Evolutionary conservation across 2,888 invertebrate genomes (phyloP).

Genomic region (Marasmarcha lunaedactyla): DNA sequence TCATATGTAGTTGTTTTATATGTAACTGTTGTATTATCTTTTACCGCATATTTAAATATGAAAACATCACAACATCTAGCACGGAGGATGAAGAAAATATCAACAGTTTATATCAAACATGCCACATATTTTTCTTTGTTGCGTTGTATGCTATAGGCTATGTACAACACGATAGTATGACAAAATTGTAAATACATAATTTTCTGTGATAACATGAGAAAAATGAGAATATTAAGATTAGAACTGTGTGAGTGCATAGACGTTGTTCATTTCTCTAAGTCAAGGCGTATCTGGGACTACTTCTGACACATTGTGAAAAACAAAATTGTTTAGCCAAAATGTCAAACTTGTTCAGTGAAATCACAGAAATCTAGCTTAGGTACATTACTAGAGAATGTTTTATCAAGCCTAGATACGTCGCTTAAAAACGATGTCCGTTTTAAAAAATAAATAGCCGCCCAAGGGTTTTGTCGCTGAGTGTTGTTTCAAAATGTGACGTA

Average conservation of each 20-base stretch:
- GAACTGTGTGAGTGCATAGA: conserved; percentile 67
- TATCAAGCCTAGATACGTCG: conserved; percentile 1
- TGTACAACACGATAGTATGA: conserved; percentile 60
- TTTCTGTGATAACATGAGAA: conserved; percentile 71
- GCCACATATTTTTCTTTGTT: conserved; percentile 40
- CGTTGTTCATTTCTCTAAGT: conserved; percentile 51
- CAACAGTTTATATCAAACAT: conserved; percentile 31
- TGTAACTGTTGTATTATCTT: neutral
- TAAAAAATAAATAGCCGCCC: no score
- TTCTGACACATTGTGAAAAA: conserved; percentile 15
- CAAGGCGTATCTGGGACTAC: conserved; percentile 38
- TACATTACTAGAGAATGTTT: conserved; percentile 4
- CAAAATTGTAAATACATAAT: conserved; percentile 72
- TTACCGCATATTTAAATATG: neutral
- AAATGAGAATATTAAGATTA: conserved; percentile 60
- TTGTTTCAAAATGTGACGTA: no score
- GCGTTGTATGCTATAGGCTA: conserved; percentile 52
- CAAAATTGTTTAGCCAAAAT: conserved; percentile 10
- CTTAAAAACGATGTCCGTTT: no score
- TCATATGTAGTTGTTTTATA: conserved; percentile 21
- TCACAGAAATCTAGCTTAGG: no score
- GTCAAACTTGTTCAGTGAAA: neutral
- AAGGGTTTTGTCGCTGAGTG: no score
- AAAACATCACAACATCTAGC: neutral
- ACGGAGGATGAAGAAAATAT: conserved; percentile 9